Conservation (phyloP, 2,113 vertebrate species). For the Scolopax mira region DNA sequence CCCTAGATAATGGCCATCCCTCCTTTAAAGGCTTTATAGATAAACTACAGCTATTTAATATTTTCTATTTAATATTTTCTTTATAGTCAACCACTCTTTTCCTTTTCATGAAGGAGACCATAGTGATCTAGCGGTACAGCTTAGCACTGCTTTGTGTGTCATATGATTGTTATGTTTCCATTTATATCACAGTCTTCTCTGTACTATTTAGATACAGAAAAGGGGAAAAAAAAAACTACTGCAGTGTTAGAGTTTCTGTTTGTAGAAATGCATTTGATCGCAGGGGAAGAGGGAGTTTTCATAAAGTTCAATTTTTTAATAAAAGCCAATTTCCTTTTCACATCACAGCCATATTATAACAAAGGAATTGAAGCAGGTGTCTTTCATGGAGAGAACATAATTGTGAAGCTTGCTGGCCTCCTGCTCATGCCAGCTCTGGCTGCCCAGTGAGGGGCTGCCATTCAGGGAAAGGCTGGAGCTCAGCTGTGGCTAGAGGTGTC, state of each 20-base stretch:
- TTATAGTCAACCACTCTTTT: not conserved
- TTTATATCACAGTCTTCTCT: conserved; percentile 49
- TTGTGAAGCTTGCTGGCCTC: not conserved
- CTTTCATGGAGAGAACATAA: not conserved
- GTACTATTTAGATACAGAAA: conserved; percentile 54
- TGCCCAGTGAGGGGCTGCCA: not conserved
- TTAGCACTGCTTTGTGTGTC: conserved; percentile 60
- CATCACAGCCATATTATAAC: not conserved
- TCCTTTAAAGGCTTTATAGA: conserved; percentile 23
- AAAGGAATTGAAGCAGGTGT: conserved; percentile 37
- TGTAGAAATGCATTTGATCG: conserved; percentile 60
- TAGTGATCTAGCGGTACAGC: not conserved
- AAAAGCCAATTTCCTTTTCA: conserved; percentile 43
- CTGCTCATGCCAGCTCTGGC: not conserved
- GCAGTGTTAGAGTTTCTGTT: conserved; percentile 49
- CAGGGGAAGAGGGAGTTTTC: conserved; percentile 35
- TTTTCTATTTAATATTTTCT: conserved; percentile 58
- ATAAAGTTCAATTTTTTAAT: conserved; percentile 52
- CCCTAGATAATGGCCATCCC: not conserved
- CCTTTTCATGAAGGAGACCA: conserved; percentile 40
- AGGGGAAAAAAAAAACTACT: not conserved
- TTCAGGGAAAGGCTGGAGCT: not conserved
- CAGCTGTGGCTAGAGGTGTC: not conserved
- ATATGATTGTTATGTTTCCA: conserved; percentile 54
- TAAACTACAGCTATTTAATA: conserved; percentile 57